Percentiles rank a stretch among this genome's conserved stretches.
These are phyloP conservation scores for Malurus cyaneus DNA, from an alignment of 2,113 vertebrate species.

Conservation along the genomic window DNA sequence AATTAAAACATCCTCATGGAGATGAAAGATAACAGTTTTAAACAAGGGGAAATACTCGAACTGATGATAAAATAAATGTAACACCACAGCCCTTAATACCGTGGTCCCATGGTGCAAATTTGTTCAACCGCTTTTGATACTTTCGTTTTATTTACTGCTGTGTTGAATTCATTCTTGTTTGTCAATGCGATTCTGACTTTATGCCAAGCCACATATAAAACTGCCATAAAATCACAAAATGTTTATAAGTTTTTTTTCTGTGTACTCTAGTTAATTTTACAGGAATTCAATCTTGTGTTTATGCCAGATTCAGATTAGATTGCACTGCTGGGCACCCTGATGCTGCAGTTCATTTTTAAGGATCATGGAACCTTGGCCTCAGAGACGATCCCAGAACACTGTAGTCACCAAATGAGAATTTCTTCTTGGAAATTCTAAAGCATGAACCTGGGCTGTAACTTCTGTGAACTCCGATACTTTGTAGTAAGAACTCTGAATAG, in stretches of 20 bases:
- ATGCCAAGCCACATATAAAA: not conserved
- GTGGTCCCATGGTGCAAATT: not conserved
- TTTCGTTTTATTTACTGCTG: not conserved
- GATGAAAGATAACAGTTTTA: not conserved
- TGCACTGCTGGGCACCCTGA: not conserved
- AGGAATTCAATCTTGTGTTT: not conserved
- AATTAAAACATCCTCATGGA: not conserved
- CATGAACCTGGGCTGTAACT: not conserved
- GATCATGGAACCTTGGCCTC: not conserved
- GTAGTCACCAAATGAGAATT: not conserved
- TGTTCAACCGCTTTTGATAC: not conserved
- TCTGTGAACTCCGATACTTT: not conserved
- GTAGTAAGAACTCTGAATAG: not conserved
- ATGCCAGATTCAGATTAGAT: not conserved
- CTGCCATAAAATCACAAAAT: not conserved
- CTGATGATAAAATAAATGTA: not conserved
- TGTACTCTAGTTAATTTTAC: not conserved
- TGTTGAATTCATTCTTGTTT: not conserved
- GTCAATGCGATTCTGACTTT: not conserved
- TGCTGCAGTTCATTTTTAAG: not conserved
- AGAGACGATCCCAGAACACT: not conserved
- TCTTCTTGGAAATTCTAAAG: not conserved
- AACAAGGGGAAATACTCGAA: not conserved
- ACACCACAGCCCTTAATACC: not conserved
- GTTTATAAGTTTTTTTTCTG: accelerated